Conservation (phyloP, 2,113 vertebrate species). For the Parotia lawesii region DNA sequence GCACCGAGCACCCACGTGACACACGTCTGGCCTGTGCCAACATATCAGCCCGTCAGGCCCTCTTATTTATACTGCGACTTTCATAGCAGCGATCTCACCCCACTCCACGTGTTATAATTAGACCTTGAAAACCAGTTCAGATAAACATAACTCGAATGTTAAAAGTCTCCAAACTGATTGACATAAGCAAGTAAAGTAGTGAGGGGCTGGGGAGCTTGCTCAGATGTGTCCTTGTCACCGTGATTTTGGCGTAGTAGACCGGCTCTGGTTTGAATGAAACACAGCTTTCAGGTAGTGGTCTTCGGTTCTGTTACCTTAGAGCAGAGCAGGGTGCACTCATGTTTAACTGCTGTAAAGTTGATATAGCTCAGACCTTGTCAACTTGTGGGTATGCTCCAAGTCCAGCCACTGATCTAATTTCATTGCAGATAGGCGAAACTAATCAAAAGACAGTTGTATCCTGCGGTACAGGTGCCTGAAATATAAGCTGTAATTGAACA, state of each 20-base stretch:
- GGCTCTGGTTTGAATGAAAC: neutral
- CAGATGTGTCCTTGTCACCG: neutral
- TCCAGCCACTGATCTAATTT: neutral
- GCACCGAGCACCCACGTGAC: conserved; percentile 25
- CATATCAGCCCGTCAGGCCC: neutral
- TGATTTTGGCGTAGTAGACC: neutral
- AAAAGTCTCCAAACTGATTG: neutral
- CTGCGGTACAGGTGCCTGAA: neutral
- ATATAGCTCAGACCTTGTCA: neutral
- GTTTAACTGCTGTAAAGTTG: neutral
- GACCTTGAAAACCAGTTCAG: conserved; percentile 45
- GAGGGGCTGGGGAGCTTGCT: neutral
- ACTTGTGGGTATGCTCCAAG: neutral
- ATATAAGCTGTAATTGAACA: neutral
- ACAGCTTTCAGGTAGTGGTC: neutral
- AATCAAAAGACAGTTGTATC: neutral
- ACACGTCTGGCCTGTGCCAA: conserved; percentile 23
- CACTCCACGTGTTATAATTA: conserved; percentile 63
- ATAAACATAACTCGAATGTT: conserved; percentile 57
- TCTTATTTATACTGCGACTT: conserved; percentile 46
- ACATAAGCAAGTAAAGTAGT: neutral
- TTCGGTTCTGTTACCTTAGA: neutral
- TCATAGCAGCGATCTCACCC: conserved; percentile 47
- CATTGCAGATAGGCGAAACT: neutral
- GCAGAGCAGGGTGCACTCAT: neutral